Evolutionary conservation across 2,113 vertebrate genomes (phyloP).

Genomic region (Agapornis roseicollis): DNA sequence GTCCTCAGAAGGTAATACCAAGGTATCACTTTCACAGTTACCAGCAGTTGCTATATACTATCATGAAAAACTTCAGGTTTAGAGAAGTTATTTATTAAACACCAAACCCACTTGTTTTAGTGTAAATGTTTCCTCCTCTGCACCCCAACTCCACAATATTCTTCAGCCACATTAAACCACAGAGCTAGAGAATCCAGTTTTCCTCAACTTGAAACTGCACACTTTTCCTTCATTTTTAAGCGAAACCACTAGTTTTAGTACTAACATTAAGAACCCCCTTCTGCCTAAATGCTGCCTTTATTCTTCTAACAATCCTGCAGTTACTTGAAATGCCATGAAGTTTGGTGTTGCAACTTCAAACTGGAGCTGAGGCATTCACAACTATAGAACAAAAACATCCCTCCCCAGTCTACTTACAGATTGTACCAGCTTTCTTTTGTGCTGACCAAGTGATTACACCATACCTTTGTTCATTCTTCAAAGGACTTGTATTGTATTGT

Average conservation of each 20-base stretch:
- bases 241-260: neutral
- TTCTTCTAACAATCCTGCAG: neutral
- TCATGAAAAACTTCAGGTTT: neutral
- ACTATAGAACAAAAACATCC: neutral
- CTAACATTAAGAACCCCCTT: neutral
- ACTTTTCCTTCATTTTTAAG: neutral
- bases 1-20: neutral
- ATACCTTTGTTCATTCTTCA: neutral
- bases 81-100: neutral
- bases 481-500: neutral
- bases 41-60: neutral
- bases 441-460: neutral
- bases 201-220: neutral
- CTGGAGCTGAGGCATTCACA: neutral
- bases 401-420: neutral
- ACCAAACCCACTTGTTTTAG: neutral
- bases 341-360: neutral
- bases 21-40: neutral
- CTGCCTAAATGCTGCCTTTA: neutral
- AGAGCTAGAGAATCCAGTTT: neutral
- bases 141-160: neutral
- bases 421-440: neutral
- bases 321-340: neutral
- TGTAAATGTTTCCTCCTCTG: neutral
- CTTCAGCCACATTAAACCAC: neutral